Evolutionary conservation across 2,888 invertebrate genomes (phyloP), one percentile per base, ranked within the genome.

Genomic region (Zygaena filipendulae): DNA sequence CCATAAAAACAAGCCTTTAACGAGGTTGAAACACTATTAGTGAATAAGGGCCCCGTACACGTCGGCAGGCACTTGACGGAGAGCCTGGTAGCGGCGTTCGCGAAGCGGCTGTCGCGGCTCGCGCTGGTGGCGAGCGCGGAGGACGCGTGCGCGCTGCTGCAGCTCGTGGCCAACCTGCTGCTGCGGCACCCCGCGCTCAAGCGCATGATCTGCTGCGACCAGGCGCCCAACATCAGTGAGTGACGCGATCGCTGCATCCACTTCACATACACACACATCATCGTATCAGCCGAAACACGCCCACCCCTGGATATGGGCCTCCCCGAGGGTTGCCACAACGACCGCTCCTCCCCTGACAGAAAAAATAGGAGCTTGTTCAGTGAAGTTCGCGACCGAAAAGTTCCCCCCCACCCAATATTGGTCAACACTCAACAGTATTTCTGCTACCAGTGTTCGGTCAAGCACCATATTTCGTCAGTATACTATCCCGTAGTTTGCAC

Each of bases 31-130:
- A n/a, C n/a, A n/a, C n/a, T n/a, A n/a, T n/a, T n/a, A n/a, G n/a
- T n/a, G n/a, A n/a, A n/a, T n/a, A n/a, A n/a, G n/a, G n/a, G n/a
- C n/a, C n/a, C n/a, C n/a, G n/a, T n/a, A n/a, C n/a, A n/a, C n/a
- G n/a, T n/a, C n/a, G 64, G 1, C 67, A 92, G 92, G 1, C 95
- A 97, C 77, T 77, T 98, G 36, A 95, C 97, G 0, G 92, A 94
- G 51, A 86, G 88, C 41, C 66, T 97, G 44, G 93, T 96, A 4
- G 97, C 96, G 0, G 94, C 97, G 2, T 98, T 97, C 64, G 89
- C 88, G 2, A 98, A 98, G 71, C 87, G 92, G 21, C 64, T 97
- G 38, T 87, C 94, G 0, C 85, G 97, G 3, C 77, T 98, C 35
- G 87, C 92, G 10, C 77, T 97, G 31, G 82, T 89, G 12, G 95